Conservation (phyloP, 2,888 invertebrate genomes). For the Philaethria dido region DNA sequence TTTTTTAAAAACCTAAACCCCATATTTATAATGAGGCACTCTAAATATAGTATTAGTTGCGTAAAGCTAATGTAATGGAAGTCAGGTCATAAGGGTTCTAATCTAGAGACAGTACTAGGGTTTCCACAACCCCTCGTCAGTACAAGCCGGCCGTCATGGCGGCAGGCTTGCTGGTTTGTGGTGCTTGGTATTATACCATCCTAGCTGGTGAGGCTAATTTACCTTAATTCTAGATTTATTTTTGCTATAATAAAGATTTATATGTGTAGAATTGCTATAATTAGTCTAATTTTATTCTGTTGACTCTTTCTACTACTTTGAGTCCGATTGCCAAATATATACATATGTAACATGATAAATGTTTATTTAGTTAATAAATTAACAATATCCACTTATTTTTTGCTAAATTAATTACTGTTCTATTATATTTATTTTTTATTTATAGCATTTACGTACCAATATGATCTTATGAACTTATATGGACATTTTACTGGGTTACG, state of each 20-base stretch:
- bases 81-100: conserved; percentile 67
- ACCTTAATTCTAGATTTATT: background rate
- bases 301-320: too few relatives aligned
- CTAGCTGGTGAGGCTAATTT: conserved; percentile 63
- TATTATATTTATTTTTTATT: background rate
- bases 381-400: too few relatives aligned
- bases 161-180: conserved; percentile 67
- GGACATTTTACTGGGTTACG: background rate
- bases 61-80: conserved; percentile 39
- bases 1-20: conserved; percentile 3
- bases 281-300: background rate
- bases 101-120: conserved; percentile 59
- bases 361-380: too few relatives aligned
- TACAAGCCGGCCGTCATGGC: conserved; percentile 63
- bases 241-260: too few relatives aligned
- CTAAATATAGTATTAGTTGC: conserved; percentile 27
- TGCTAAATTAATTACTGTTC: background rate
- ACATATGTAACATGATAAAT: too few relatives aligned
- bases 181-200: conserved; percentile 76
- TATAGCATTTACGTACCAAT: background rate
- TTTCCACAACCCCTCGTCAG: conserved; percentile 59
- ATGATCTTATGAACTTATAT: background rate
- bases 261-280: background rate
- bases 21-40: conserved; percentile 3
- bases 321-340: too few relatives aligned